Evolutionary conservation across 2,888 invertebrate genomes (phyloP), one percentile per base, ranked within the genome.

Genomic region (Octonoba sinensis): DNA sequence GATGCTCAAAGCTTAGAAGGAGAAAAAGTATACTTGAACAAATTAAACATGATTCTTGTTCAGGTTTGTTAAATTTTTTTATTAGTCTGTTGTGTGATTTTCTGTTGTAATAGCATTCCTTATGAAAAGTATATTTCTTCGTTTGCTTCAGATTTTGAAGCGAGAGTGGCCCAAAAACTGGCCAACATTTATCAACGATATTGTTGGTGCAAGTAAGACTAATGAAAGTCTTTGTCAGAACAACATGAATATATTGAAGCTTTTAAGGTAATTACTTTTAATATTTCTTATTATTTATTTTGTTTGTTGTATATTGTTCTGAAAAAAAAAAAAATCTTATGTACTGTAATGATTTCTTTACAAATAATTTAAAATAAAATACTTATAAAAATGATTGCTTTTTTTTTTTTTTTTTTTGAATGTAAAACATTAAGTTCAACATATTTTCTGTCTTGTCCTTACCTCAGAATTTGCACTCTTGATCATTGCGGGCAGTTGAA

Each of bases 161-260:
- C 92, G 98, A 87, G 99, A 99, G 90, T 99, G 99, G 99, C 99
- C 99, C 77, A 96, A 96, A 88, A 98, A 99, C 89, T 99, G 99
- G 99, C 97, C 98, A 87, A 94, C 96, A 44, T 99, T 99, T 89
- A 99, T 99, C 87, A 93, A 95, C 87, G 99, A 99, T 89, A 99
- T 99, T 88, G 99, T 99, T 82, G 99, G 99, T 82, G 97, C 99
- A 64, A 97, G 97, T 87, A 97, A 97, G 91, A 98, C 98, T 36
- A 99, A 98, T 89, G 99, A 99, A 89, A 96, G 96, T 87, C 92
- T 99, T 66, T 99, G 99, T 91, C 98, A 99, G 90, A 99, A 99
- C 89, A 99, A 99, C 89, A 99, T 99, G 98, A 94, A 94, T 44
- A 99, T 99, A 87, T 90, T 99, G 85, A 98, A 98, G 89, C 91